These are phyloP conservation scores for Dasypus novemcinctus DNA, from an alignment of 2,113 vertebrate genomes.

Conservation along the genomic window DNA sequence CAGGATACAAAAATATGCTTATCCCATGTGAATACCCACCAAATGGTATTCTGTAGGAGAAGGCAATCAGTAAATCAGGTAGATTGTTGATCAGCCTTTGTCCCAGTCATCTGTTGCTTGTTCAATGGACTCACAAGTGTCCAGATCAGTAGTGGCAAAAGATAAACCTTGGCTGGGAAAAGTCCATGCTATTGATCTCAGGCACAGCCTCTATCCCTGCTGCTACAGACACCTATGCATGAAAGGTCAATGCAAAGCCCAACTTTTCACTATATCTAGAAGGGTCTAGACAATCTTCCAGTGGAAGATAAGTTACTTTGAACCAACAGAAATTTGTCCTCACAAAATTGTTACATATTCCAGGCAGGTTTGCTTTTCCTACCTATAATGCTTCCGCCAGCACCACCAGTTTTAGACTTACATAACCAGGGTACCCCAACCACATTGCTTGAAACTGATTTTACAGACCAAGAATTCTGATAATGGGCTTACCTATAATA, in stretches of 20 bases:
- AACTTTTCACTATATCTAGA: neutral
- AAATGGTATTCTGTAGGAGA: neutral
- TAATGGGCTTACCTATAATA: neutral
- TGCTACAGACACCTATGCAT: neutral
- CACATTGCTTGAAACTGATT: neutral
- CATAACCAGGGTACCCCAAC: neutral
- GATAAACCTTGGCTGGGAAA: neutral
- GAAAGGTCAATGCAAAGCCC: neutral
- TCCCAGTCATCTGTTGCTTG: neutral
- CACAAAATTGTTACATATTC: neutral
- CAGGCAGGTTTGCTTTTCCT: neutral
- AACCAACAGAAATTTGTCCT: neutral
- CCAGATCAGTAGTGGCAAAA: neutral
- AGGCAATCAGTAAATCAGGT: neutral
- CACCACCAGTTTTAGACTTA: neutral
- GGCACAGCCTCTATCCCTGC: neutral
- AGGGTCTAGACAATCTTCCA: neutral
- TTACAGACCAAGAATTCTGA: neutral
- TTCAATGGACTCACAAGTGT: neutral
- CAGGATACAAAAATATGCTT: neutral
- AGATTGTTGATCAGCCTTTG: neutral
- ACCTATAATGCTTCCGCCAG: neutral
- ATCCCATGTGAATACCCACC: neutral
- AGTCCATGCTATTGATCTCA: neutral
- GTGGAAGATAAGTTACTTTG: neutral